These are phyloP conservation scores for Artemisiospiza belli DNA, from an alignment of 2,113 vertebrate species.

Conservation along the genomic window DNA sequence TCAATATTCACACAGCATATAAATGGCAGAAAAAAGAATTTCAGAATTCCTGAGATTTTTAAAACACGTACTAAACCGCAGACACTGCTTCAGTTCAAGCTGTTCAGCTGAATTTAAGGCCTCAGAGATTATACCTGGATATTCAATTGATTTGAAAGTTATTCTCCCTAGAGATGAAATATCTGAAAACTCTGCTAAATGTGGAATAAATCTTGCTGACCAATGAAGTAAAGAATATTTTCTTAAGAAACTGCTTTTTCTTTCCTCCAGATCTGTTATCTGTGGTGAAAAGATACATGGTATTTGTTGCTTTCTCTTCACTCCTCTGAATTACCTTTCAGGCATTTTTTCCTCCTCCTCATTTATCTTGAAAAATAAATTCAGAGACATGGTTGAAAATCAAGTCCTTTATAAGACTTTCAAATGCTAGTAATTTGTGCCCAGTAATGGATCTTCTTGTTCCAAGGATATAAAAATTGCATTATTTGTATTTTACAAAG, in stretches of 20 bases:
- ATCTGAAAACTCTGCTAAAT: not conserved
- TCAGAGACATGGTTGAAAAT: not conserved
- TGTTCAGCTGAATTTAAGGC: not conserved
- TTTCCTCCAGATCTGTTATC: not conserved
- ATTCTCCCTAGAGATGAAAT: not conserved
- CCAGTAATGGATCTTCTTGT: not conserved
- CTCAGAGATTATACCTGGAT: not conserved
- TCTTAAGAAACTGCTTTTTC: not conserved
- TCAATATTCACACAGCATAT: not conserved
- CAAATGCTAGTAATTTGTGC: not conserved
- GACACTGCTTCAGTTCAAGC: not conserved
- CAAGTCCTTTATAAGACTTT: not conserved
- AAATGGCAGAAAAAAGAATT: not conserved
- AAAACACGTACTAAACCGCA: not conserved
- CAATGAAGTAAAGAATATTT: not conserved
- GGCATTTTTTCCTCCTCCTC: fast-evolving
- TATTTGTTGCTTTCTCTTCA: not conserved
- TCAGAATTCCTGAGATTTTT: not conserved
- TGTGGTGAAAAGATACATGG: not conserved
- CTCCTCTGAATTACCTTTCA: not conserved
- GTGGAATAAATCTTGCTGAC: not conserved
- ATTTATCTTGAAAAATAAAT: not conserved
- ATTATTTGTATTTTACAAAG: not conserved
- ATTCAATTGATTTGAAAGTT: not conserved
- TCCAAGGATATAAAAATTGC: not conserved